Percentiles rank a stretch among this genome's conserved stretches.
Conservation (phyloP, 2,888 invertebrate genomes). For the Cryptocheilus praepositus region DNA sequence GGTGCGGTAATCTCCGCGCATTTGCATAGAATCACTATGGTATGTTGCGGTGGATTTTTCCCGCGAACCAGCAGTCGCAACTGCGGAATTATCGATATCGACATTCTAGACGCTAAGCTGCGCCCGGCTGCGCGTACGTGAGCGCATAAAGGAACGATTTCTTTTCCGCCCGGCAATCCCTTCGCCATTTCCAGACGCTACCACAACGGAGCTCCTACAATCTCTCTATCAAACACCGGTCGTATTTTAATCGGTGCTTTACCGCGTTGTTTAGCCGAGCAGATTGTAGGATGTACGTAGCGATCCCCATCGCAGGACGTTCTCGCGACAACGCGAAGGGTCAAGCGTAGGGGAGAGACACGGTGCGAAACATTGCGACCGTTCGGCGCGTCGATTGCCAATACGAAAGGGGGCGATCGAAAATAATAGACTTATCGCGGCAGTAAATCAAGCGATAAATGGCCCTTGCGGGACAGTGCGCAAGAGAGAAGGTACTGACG, state of each 20-base stretch:
- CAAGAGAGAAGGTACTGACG: slow-evolving; percentile 25
- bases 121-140: background rate
- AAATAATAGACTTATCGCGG: slow-evolving; percentile 57
- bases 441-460: slow-evolving; percentile 65
- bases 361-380: slow-evolving; percentile 9
- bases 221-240: too few relatives aligned
- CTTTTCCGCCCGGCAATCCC: background rate
- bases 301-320: background rate
- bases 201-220: too few relatives aligned
- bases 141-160: too few relatives aligned
- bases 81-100: slow-evolving; percentile 5
- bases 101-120: background rate
- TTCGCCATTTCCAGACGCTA: background rate
- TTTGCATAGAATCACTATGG: too few relatives aligned
- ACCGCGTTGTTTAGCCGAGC: too few relatives aligned
- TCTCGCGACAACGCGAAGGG: slow-evolving; percentile 1
- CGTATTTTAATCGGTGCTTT: too few relatives aligned
- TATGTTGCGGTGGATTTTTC: too few relatives aligned
- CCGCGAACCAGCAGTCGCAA: background rate
- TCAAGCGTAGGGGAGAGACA: slow-evolving; percentile 2
- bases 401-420: slow-evolving; percentile 43
- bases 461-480: slow-evolving; percentile 24
- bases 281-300: too few relatives aligned
- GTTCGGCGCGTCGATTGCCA: slow-evolving; percentile 25
- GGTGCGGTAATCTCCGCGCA: too few relatives aligned